Conservation (phyloP, 2,797 vertebrate genomes). For the Harpagifer antarcticus region DNA sequence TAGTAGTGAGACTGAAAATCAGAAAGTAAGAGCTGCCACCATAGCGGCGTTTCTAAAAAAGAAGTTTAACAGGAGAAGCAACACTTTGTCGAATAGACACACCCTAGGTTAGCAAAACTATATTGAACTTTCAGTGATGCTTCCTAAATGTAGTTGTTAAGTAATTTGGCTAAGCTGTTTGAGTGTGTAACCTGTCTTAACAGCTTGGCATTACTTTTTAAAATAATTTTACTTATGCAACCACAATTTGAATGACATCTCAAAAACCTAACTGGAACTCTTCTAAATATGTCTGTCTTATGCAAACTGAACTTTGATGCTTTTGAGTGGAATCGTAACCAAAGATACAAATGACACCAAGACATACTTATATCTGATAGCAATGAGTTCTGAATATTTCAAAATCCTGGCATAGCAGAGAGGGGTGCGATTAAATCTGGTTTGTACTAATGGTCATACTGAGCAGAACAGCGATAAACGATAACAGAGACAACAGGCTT, state of each 20-base stretch:
- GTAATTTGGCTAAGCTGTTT: too few relatives aligned
- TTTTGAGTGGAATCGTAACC: neutral
- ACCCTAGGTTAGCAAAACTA: neutral
- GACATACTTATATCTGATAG: neutral
- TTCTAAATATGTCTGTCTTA: neutral
- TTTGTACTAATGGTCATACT: neutral
- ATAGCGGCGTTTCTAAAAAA: neutral
- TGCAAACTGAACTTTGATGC: neutral
- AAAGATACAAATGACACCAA: neutral
- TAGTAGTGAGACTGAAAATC: neutral
- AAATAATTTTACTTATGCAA: too few relatives aligned
- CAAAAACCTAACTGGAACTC: neutral
- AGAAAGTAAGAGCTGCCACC: neutral
- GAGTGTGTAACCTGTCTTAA: too few relatives aligned
- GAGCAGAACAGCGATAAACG: neutral
- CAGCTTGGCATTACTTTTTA: too few relatives aligned
- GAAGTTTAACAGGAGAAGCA: neutral
- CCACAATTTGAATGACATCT: too few relatives aligned
- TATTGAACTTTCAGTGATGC: neutral
- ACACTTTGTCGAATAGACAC: neutral
- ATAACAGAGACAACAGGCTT: neutral
- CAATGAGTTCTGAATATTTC: neutral
- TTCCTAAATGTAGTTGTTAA: too few relatives aligned
- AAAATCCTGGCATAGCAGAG: conserved; percentile 4
- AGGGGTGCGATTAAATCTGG: neutral